Percentiles rank a stretch among this genome's conserved stretches.
These are phyloP conservation scores for Triplophysa siluroides DNA, from an alignment of 2,113 vertebrate genomes.

Conservation along the genomic window DNA sequence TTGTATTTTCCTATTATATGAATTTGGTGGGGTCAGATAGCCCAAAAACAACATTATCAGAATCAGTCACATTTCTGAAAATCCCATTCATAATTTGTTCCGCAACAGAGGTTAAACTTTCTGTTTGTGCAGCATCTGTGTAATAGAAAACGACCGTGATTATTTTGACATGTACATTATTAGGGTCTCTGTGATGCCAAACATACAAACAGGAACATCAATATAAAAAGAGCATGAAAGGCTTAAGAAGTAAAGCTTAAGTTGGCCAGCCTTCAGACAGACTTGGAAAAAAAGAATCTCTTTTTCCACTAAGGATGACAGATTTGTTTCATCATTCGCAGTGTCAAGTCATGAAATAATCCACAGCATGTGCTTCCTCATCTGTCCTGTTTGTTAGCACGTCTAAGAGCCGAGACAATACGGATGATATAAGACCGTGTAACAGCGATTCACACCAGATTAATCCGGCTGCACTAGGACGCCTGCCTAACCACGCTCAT, in stretches of 20 bases:
- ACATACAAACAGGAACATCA: too few relatives aligned
- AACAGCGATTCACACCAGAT: constrained; percentile 50
- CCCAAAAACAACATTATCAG: too few relatives aligned
- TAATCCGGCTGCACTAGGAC: constrained; percentile 35
- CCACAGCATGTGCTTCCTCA: constrained; percentile 53
- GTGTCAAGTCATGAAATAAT: constrained; percentile 50
- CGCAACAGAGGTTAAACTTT: too few relatives aligned
- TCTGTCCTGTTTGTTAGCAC: constrained; percentile 54
- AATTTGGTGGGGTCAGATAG: too few relatives aligned
- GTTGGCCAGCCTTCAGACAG: constrained; percentile 5
- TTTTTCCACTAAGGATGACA: constrained; percentile 34
- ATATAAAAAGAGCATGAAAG: neutral
- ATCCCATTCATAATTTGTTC: too few relatives aligned
- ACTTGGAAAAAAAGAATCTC: neutral
- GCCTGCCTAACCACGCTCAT: constrained; percentile 37
- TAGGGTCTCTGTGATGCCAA: too few relatives aligned
- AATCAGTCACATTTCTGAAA: too few relatives aligned
- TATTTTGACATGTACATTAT: too few relatives aligned
- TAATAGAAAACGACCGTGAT: too few relatives aligned
- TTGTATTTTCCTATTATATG: too few relatives aligned
- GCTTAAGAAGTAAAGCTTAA: neutral
- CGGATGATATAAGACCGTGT: constrained; percentile 49
- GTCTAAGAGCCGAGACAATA: constrained; percentile 52
- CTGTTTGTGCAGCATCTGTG: too few relatives aligned
- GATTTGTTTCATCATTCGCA: constrained; percentile 49